A percentile compares a stretch with the other conserved stretches of the same genome.
phyloP scores from a whole-genome alignment of 2,888 invertebrate species.

The Drosophila cognata region DNA sequence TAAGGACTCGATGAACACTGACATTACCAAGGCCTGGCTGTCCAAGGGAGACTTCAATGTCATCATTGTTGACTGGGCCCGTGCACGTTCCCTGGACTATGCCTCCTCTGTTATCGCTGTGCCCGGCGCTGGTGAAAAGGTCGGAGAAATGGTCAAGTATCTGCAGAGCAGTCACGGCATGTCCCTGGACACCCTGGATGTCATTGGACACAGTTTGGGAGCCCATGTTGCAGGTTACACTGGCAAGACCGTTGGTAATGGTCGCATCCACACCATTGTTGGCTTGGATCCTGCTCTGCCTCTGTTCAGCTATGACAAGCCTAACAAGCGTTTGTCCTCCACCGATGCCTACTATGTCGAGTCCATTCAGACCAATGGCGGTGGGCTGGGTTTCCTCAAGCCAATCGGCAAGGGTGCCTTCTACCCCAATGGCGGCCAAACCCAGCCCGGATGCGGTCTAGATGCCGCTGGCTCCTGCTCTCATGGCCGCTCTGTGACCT shows the following conservation, averaged over 20 bases:
- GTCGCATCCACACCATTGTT: constrained; percentile 87
- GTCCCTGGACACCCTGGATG: constrained; percentile 85
- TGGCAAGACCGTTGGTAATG: constrained; percentile 86
- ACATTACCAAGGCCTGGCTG: constrained; percentile 85
- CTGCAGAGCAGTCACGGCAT: constrained; percentile 85
- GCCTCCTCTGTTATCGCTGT: constrained; percentile 85
- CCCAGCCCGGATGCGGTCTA: constrained; percentile 86
- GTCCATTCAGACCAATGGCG: constrained; percentile 78
- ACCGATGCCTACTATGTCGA: constrained; percentile 79
- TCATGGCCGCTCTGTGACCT: constrained; percentile 84
- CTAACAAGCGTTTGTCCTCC: constrained; percentile 58
- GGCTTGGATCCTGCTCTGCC: constrained; percentile 82
- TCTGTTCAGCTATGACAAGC: constrained; percentile 62
- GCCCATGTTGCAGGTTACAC: constrained; percentile 87
- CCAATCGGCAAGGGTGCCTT: constrained; percentile 85
- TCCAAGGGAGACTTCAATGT: constrained; percentile 87
- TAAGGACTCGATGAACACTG: constrained; percentile 49
- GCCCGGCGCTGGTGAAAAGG: constrained; percentile 61
- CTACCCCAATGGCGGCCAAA: constrained; percentile 86
- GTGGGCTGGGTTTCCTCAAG: constrained; percentile 71
- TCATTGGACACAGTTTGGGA: constrained; percentile 87
- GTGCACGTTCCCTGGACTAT: constrained; percentile 86
- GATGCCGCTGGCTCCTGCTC: constrained; percentile 83
- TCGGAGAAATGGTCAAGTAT: constrained; percentile 69
- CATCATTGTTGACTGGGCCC: constrained; percentile 87